Evolutionary conservation across 2,797 vertebrate genomes (phyloP), one percentile per base, ranked within the genome.

Genomic region (Pantherophis vulpinus): DNA sequence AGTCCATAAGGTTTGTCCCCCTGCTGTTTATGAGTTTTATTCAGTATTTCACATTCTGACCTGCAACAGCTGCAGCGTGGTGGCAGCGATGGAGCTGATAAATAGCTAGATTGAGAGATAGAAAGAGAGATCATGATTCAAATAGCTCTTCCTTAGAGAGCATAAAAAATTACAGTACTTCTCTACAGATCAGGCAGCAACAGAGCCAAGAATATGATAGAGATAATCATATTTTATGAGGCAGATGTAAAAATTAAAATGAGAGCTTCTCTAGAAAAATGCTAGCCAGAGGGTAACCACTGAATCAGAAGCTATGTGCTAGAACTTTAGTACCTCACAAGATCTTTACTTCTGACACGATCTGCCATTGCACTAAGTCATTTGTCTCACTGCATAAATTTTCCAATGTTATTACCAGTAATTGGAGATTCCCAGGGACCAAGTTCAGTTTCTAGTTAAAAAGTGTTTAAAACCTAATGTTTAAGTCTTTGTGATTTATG

Each of bases 351-450:
- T 1, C 1, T 93, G 56, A n/a, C 2, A 51, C 18, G 91, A 94
- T 93, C 92, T 94, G 90, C 88, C 91, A 59, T 59, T 89, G 1
- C 90, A 94, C 92, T 88, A 90, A 91, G 91, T 92, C 94, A 92
- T 94, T 96, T 94, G 95, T 94, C 91, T 96, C 94, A 92, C 90
- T 90, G 94, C 89, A 94, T 95, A 94, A 95, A 94, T 95, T 91
- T 93, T 91, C 47, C 89, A 91, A 95, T 94, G 56, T 25, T 4
- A 5, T 96, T 95, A 51, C 47, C 47, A 7, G 47, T 51, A 92
- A 96, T 95, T 92, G 70, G 93, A 96, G 91, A 90, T 29, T 91
- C 90, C 94, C 94, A 96, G 92, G 56, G 94, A 96, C 59, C 93
- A 95, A 93, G 83, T 92, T 96, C 92, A 94, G 94, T 95, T 96